Evolutionary conservation across 2,888 invertebrate species (phyloP).

Genomic region (Stenodera caucasica): DNA sequence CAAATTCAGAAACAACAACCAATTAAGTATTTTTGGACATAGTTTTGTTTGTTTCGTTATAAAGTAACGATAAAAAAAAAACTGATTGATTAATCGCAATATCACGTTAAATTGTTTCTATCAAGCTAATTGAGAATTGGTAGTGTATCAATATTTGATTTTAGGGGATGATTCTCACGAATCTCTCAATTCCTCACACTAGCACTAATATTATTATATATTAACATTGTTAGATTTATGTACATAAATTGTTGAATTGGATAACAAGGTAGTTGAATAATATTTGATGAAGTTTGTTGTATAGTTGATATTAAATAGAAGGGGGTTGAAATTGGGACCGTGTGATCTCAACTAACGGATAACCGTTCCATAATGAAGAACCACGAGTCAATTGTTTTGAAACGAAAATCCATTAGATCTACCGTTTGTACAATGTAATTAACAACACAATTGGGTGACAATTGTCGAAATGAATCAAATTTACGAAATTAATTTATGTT

Average conservation of each 20-base stretch:
- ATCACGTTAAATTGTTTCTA: too few relatives aligned
- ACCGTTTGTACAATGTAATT: not conserved
- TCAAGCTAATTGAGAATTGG: too few relatives aligned
- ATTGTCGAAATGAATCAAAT: too few relatives aligned
- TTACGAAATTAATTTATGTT: too few relatives aligned
- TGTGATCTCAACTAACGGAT: slow-evolving; percentile 8
- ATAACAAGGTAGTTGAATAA: slow-evolving; percentile 16
- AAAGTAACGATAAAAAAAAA: too few relatives aligned
- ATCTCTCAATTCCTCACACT: not conserved
- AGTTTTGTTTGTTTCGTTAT: too few relatives aligned
- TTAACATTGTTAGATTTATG: not conserved
- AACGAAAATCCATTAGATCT: not conserved
- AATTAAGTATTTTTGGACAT: too few relatives aligned
- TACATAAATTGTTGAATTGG: not conserved
- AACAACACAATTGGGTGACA: not conserved
- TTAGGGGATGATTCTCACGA: too few relatives aligned
- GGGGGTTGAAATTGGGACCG: slow-evolving; percentile 14
- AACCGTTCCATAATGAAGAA: not conserved
- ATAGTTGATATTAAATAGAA: slow-evolving; percentile 12
- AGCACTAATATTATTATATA: not conserved
- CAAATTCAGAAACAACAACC: too few relatives aligned
- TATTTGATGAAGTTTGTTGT: slow-evolving; percentile 16
- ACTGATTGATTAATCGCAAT: too few relatives aligned
- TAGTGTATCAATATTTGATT: too few relatives aligned
- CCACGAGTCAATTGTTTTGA: not conserved